A percentile compares a stretch with the other conserved stretches of the same genome.
Evolutionary conservation across 2,797 vertebrate genomes (phyloP).

Genomic region (Sarcoramphus papa): DNA sequence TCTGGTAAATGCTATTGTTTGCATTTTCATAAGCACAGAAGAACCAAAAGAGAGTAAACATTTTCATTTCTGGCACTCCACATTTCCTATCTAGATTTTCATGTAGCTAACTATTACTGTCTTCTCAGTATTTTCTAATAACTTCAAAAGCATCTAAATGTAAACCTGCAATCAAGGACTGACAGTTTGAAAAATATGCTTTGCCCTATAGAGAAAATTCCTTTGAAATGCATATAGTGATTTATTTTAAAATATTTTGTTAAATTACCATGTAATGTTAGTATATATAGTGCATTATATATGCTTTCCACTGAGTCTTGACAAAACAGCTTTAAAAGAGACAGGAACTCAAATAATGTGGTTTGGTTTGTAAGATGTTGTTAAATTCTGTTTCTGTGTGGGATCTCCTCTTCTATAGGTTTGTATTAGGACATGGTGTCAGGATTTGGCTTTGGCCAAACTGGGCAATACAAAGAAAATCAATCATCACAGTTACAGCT

Average conservation of each 20-base stretch:
- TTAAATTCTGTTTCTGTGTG: not conserved
- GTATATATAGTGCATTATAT: not conserved
- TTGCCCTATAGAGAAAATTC: not conserved
- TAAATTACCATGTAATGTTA: not conserved
- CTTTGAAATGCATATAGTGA: not conserved
- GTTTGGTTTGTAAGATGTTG: not conserved
- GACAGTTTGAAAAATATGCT: not conserved
- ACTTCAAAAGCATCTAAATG: not conserved
- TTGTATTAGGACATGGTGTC: not conserved
- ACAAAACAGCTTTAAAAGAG: not conserved
- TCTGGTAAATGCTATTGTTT: not conserved
- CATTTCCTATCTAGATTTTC: not conserved
- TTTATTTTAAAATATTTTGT: not conserved
- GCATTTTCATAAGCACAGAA: not conserved
- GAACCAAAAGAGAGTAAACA: not conserved
- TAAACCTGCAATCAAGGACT: conserved; percentile 8
- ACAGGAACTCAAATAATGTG: not conserved
- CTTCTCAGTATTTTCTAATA: not conserved
- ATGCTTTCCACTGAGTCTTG: not conserved
- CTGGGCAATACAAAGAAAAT: not conserved
- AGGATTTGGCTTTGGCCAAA: not conserved
- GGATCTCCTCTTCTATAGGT: not conserved
- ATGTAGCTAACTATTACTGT: not conserved
- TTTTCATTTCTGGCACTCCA: not conserved
- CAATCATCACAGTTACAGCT: not conserved